Evolutionary conservation across 2,113 vertebrate species (phyloP), one percentile per base, ranked within the genome.

Genomic region (Brienomyrus brachyistius): DNA sequence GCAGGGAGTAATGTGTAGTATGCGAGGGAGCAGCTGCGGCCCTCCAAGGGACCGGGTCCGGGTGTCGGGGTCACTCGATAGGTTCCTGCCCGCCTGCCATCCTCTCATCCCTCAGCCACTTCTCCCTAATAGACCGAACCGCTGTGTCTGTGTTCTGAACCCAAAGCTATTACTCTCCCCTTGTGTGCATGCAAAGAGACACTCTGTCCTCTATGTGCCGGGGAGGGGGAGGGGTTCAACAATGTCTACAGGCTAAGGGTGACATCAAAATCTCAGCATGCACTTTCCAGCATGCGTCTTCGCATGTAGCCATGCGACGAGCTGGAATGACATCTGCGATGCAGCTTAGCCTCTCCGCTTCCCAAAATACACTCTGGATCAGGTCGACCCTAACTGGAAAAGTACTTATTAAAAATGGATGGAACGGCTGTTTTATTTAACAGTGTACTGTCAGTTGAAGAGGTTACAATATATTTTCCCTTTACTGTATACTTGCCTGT

Each of bases 21-120:
- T 27, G 94, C 93, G 94, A 94, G 95, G 94, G 92, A 95, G 92
- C 94, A 96, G 94, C 94, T 95, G 93, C 92, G 94, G 92, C 90
- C 90, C 43, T 31, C 92, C 92, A 92, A 83, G 82, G 66, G 91
- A 80, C 90, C 87, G 92, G 11, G 15, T 89, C 56, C 54, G 87
- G 89, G 90, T 88, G 92, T 89, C 87, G n/a, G 56, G 93, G 93
- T 94, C 94, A 94, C 94, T 95, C 40, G 19, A n/a, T 47, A 43
- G 45, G 82, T 43, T 94, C 93, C 93, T 91, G 91, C 92, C 88
- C 90, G 62, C 89, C 62, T 88, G 93, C 91, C 35, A 80, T 43
- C 35, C 92, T 52, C 27, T 88, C 91, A 59, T 80, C 90, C 92
- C 90, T 92, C 23, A 82, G 48, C 51, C 52, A 35, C 66, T 87